Conservation (phyloP, 2,888 invertebrate species). For the Halictus quadricinctus region DNA sequence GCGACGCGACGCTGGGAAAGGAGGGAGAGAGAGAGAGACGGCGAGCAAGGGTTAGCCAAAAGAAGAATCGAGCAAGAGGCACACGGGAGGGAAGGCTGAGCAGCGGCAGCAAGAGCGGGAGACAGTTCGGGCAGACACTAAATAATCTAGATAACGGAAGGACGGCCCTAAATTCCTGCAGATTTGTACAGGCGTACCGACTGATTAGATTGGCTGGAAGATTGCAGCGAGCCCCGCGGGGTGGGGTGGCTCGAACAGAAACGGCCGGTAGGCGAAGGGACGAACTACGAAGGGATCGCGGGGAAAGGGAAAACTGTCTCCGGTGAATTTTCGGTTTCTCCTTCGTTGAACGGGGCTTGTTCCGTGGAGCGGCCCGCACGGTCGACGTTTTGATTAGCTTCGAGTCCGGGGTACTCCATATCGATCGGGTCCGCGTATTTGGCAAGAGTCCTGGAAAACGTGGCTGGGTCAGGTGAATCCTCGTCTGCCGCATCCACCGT, state of each 20-base stretch:
- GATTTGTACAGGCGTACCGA: slow-evolving; percentile 72
- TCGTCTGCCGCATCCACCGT: slow-evolving; percentile 49
- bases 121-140: slow-evolving; percentile 70
- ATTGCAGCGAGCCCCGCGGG: slow-evolving; percentile 53
- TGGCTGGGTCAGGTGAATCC: slow-evolving; percentile 63
- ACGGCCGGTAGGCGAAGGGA: background rate
- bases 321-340: slow-evolving; percentile 61
- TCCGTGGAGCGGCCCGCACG: slow-evolving; percentile 38
- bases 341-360: slow-evolving; percentile 25
- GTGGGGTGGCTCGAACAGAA: background rate
- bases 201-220: slow-evolving; percentile 69
- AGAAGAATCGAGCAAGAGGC: slow-evolving; percentile 2
- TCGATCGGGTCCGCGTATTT: slow-evolving; percentile 63
- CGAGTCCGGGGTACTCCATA: slow-evolving; percentile 46
- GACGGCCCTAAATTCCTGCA: slow-evolving; percentile 72
- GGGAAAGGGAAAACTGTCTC: slow-evolving; percentile 23
- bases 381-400: slow-evolving; percentile 68
- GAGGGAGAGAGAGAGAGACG: background rate
- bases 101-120: slow-evolving; percentile 17
- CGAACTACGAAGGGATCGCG: background rate
- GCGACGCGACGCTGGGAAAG: background rate
- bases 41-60: background rate
- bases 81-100: slow-evolving; percentile 2
- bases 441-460: slow-evolving; percentile 68
- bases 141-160: slow-evolving; percentile 76